Conservation (phyloP, 2,797 vertebrate species). For the Poecilia velifera region DNA sequence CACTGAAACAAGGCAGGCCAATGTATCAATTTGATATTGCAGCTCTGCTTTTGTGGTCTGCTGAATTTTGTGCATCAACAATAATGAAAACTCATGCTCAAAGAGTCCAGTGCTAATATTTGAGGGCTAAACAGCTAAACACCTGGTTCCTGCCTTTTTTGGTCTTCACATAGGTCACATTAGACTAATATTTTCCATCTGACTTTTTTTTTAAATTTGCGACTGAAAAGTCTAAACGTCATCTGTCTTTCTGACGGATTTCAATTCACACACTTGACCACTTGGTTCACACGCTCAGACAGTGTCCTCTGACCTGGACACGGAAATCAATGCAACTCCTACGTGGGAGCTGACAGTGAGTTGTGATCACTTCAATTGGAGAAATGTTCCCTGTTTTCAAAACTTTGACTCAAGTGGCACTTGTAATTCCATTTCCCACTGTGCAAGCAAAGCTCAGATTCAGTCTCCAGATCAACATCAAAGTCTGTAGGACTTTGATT, state of each 20-base stretch:
- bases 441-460: not conserved
- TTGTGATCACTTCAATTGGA: not conserved
- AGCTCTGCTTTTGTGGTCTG: slow-evolving; percentile 18
- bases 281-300: not conserved
- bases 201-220: not conserved
- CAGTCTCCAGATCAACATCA: not conserved
- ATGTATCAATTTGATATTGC: slow-evolving; percentile 31
- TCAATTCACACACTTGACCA: not conserved
- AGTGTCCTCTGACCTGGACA: not conserved
- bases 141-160: not conserved
- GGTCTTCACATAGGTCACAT: no score
- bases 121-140: not conserved
- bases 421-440: not conserved
- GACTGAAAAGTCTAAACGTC: not conserved
- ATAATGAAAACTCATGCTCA: not conserved
- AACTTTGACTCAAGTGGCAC: not conserved
- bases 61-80: no score
- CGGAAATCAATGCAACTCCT: not conserved
- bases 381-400: not conserved
- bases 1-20: slow-evolving; percentile 11
- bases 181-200: not conserved
- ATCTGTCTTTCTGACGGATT: not conserved
- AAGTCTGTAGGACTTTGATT: not conserved
- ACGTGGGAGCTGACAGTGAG: no score
- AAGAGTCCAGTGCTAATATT: not conserved